Conservation (phyloP, 1,140 invertebrate species). For the Phymorhynchus buccinoides region DNA sequence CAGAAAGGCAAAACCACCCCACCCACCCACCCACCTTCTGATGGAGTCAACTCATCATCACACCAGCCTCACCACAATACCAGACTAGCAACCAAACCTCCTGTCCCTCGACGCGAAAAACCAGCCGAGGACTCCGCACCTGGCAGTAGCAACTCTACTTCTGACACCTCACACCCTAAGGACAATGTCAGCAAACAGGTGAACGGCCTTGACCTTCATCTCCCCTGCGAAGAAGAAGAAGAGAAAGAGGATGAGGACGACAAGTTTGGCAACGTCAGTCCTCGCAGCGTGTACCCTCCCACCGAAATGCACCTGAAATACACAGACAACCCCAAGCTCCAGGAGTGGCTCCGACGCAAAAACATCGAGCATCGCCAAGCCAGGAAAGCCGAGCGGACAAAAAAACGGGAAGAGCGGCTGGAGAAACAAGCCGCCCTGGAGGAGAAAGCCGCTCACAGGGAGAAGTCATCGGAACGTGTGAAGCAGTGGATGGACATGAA, state of each 20-base stretch:
- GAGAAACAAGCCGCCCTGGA: conserved; percentile 29
- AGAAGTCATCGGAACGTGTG: conserved; percentile 37
- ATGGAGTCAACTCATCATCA: neutral
- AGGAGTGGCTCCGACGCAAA: conserved; percentile 45
- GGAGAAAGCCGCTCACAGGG: conserved; percentile 23
- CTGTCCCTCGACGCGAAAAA: neutral
- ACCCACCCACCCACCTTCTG: neutral
- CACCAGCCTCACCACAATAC: neutral
- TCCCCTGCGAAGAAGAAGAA: neutral
- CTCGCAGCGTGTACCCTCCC: neutral
- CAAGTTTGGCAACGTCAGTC: conserved; percentile 8
- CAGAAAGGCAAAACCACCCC: neutral
- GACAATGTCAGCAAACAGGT: neutral
- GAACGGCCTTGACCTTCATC: neutral
- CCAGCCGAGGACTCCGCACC: conserved; percentile 6
- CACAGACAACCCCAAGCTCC: conserved; percentile 42
- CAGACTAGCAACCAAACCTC: conserved; percentile 2
- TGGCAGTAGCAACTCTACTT: conserved; percentile 27
- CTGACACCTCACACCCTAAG: neutral
- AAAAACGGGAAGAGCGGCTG: conserved; percentile 40
- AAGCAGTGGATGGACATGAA: conserved; percentile 48
- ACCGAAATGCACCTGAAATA: conserved; percentile 44
- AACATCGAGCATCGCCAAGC: conserved; percentile 40
- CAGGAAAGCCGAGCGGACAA: conserved; percentile 40
- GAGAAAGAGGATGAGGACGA: too few relatives aligned